Evolutionary conservation across 2,888 invertebrate species (phyloP).

Genomic region (Drosophila diplacantha): DNA sequence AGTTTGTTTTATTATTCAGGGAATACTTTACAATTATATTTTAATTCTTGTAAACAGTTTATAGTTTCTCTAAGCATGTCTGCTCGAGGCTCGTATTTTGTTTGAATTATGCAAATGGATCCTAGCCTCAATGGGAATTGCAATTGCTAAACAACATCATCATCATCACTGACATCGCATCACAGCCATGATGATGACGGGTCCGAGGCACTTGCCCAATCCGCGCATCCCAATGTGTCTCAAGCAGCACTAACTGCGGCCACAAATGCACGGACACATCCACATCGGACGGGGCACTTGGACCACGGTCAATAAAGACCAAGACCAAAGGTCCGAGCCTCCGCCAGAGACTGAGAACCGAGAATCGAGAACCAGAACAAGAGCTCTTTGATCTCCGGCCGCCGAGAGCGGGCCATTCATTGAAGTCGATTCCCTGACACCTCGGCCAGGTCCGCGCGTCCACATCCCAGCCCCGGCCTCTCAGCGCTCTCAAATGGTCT

Average conservation of each 20-base stretch:
- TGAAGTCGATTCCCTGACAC: conserved; percentile 51
- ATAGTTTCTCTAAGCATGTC: background rate
- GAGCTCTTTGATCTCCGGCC: conserved; percentile 65
- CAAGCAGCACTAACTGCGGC: conserved; percentile 44
- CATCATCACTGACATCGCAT: background rate
- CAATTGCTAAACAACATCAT: conserved; percentile 26
- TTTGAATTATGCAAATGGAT: conserved; percentile 46
- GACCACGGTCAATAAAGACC: conserved; percentile 43
- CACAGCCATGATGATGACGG: conserved; percentile 6
- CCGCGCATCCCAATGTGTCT: conserved; percentile 24
- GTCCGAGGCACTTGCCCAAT: conserved; percentile 32
- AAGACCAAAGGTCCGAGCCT: conserved; percentile 21
- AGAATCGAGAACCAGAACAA: conserved; percentile 60
- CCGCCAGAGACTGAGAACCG: conserved; percentile 16
- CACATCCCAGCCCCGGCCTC: conserved; percentile 15
- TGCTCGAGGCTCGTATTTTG: background rate
- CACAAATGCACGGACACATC: conserved; percentile 46
- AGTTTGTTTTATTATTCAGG: background rate
- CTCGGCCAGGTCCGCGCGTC: conserved; percentile 17
- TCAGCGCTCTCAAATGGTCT: conserved; percentile 44
- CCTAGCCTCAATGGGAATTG: conserved; percentile 23
- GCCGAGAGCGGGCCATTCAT: conserved; percentile 56
- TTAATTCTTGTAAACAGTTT: background rate
- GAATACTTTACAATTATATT: background rate
- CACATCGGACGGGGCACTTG: conserved; percentile 23